Evolutionary conservation across 2,888 invertebrate species (phyloP), one percentile per base, ranked within the genome.

Genomic region (Adineta ricciae): DNA sequence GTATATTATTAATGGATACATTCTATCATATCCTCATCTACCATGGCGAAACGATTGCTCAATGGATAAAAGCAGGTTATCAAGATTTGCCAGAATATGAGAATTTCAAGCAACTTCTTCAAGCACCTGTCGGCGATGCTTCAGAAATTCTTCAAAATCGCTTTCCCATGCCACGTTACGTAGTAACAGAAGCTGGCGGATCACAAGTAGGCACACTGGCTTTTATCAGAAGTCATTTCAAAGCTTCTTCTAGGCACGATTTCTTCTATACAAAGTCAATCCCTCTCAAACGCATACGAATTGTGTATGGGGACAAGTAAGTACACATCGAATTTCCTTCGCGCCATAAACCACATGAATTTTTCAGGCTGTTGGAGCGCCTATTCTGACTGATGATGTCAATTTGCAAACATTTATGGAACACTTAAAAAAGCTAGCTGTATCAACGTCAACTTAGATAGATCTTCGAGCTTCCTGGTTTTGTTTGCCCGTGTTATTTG

Each of bases 241-340:
- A 46, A 32, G 19, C 3, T 64, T 19, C 24, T 78, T 41, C 84
- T 41, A 94, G 93, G 97, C 99, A 24, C 93, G 99, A 87, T 99
- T 99, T 92, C 93, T 99, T 88, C 92, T 99, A 85, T 97, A 97
- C 36, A 98, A 99, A 93, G 99, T 99, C 86, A 99, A 99, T 91
- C 99, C 99, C n/a, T 98, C 98, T 88, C 95, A 97, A 91, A 99
- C 99, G 27, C 99, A 99, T 92, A 99, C 99, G 92, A 98, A 97
- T 91, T 96, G 96, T 52, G 83, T 24, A 21, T 78, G 78, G 78
- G 78, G 78, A 78, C 78, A 41, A 9, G 78, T 78, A 78, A 78
- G 46, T 8, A 46, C 46, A 46, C 5, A 46, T 46, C 11, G 46
- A 46, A 11, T 46, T 8, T 11, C 8, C 11, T 46, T 46, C 11